Percentiles rank a stretch among this genome's conserved stretches.
phyloP scores from a whole-genome alignment of 2,113 vertebrate genomes.

The Dascyllus trimaculatus region DNA sequence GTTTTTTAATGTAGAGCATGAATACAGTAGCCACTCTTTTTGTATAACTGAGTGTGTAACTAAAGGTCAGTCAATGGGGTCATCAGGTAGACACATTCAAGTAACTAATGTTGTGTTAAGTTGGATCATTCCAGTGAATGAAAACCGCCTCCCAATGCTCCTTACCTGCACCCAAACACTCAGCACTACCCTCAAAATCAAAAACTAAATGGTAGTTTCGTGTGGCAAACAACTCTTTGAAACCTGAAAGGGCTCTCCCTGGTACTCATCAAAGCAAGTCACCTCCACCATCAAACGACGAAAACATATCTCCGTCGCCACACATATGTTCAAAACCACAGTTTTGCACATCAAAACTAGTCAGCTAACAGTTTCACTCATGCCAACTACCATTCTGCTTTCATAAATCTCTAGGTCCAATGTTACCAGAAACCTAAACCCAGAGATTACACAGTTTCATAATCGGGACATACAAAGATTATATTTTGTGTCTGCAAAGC shows the following conservation, averaged over 20 bases:
- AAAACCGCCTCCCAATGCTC: background rate
- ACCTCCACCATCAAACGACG: conserved; percentile 9
- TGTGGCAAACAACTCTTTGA: conserved; percentile 28
- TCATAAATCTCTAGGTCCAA: background rate
- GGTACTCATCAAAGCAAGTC: conserved; percentile 29
- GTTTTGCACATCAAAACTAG: conserved; percentile 17
- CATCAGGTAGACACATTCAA: background rate
- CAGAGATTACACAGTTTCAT: background rate
- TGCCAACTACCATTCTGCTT: background rate
- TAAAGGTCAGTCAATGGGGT: too few relatives aligned
- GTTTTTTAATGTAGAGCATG: too few relatives aligned
- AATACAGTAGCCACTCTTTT: too few relatives aligned
- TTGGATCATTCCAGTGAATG: too few relatives aligned
- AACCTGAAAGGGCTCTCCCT: conserved; percentile 25
- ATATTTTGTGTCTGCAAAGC: background rate
- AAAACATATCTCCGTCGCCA: conserved; percentile 8
- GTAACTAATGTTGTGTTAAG: background rate
- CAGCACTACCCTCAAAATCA: conserved; percentile 1
- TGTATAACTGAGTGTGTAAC: too few relatives aligned
- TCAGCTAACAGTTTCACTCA: background rate
- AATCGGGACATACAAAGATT: background rate
- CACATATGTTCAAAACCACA: conserved; percentile 16
- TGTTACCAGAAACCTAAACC: background rate
- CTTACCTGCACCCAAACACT: background rate
- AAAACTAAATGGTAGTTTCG: conserved; percentile 11